These are phyloP conservation scores for Pissodes strobi DNA, from an alignment of 1,140 invertebrate genomes.

Conservation along the genomic window DNA sequence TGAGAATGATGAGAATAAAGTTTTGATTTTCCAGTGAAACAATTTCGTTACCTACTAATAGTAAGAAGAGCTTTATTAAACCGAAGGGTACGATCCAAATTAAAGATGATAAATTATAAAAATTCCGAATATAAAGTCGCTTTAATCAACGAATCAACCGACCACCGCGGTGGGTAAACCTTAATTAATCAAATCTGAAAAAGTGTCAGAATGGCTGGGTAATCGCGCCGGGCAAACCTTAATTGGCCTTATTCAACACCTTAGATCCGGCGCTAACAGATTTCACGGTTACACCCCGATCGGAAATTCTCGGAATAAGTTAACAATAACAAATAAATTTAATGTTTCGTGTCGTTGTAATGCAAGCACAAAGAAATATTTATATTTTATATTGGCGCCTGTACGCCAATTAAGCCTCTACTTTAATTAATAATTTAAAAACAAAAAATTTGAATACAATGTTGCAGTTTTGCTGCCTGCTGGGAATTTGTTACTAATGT, in stretches of 20 bases:
- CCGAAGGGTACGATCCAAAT: too few species aligned
- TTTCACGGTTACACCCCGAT: constrained; percentile 22
- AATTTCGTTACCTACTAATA: too few species aligned
- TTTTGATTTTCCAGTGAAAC: too few species aligned
- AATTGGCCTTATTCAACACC: constrained; percentile 32
- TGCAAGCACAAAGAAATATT: constrained; percentile 24
- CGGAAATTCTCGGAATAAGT: constrained; percentile 17
- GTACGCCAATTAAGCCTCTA: constrained; percentile 1
- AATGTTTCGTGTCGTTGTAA: constrained; percentile 10
- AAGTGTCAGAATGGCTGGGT: constrained; percentile 24
- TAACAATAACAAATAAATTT: constrained; percentile 32
- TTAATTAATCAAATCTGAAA: constrained; percentile 28
- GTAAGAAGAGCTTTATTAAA: too few species aligned
- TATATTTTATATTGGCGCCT: constrained; percentile 23
- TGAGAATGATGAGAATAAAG: too few species aligned
- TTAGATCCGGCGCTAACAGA: constrained; percentile 29
- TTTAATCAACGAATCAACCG: constrained; percentile 24
- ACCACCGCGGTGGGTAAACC: constrained; percentile 27
- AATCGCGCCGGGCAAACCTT: constrained; percentile 15
- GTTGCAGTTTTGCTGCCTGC: too few species aligned
- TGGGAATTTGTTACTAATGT: too few species aligned
- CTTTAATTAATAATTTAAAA: constrained; percentile 11
- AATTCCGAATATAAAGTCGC: constrained; percentile 5
- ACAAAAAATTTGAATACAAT: constrained; percentile 16
- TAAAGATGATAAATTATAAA: constrained; percentile 18